These are phyloP conservation scores for Allenopithecus nigroviridis DNA, from an alignment of 2,797 vertebrate genomes.

Conservation along the genomic window DNA sequence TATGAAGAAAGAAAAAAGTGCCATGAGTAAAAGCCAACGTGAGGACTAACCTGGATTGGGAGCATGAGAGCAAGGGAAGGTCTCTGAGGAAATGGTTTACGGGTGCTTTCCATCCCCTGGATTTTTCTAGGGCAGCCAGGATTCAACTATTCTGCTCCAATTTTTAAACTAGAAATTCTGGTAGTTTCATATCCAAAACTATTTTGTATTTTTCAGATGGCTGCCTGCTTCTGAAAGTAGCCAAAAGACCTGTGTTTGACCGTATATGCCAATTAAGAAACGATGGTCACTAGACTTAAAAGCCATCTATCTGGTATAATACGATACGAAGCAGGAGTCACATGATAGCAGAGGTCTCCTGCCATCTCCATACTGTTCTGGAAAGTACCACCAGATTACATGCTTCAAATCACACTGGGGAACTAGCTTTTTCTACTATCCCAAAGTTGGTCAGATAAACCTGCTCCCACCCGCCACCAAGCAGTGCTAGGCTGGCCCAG, in stretches of 20 bases:
- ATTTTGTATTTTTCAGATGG: not conserved
- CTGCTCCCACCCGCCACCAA: not conserved
- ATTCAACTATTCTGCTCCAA: not conserved
- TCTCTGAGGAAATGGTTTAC: not conserved
- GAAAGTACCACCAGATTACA: not conserved
- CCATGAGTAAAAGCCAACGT: not conserved
- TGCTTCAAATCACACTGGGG: not conserved
- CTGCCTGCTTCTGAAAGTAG: not conserved
- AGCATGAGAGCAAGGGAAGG: not conserved
- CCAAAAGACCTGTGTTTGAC: not conserved
- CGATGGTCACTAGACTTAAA: not conserved
- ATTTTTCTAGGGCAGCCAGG: not conserved
- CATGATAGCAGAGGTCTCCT: rapidly evolving
- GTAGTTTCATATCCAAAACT: not conserved
- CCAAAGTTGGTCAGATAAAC: not conserved
- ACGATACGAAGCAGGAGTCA: not conserved
- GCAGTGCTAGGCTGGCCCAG: not conserved
- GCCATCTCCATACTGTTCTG: not conserved
- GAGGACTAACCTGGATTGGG: not conserved
- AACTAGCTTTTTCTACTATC: not conserved
- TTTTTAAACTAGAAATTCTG: not conserved
- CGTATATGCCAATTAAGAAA: not conserved
- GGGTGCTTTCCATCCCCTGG: not conserved
- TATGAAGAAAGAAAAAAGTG: not conserved
- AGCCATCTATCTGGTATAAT: not conserved